Evolutionary conservation across 2,888 invertebrate genomes (phyloP).

Genomic region (Atrina japonica): DNA sequence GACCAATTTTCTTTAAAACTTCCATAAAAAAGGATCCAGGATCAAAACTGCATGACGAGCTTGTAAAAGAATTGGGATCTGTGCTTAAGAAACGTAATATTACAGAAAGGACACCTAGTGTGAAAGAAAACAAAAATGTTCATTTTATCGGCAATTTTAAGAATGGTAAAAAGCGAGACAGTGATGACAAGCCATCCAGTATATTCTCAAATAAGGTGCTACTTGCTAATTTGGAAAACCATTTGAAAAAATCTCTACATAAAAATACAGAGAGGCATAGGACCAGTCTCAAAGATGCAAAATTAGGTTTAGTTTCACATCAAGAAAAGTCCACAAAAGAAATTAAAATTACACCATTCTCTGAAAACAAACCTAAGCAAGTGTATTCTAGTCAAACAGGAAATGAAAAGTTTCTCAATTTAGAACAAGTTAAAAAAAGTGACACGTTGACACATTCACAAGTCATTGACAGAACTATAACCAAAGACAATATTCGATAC

Average conservation of each 20-base stretch:
- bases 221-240: slow-evolving; percentile 65
- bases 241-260: slow-evolving; percentile 62
- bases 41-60: slow-evolving; percentile 67
- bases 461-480: too few species aligned
- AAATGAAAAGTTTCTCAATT: too few species aligned
- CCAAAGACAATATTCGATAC: too few species aligned
- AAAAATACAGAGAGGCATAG: slow-evolving; percentile 36
- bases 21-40: slow-evolving; percentile 70
- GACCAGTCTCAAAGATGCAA: slow-evolving; percentile 53
- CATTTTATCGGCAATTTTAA: slow-evolving; percentile 4
- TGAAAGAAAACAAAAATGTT: slow-evolving; percentile 6
- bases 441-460: too few species aligned
- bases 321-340: neutral
- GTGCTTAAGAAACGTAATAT: slow-evolving; percentile 62
- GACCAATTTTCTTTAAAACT: slow-evolving; percentile 68
- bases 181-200: slow-evolving; percentile 45
- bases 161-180: slow-evolving; percentile 5
- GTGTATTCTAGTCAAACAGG: too few species aligned
- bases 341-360: neutral
- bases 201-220: slow-evolving; percentile 68
- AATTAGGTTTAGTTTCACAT: slow-evolving; percentile 11
- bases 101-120: slow-evolving; percentile 13
- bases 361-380: too few species aligned
- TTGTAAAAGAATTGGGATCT: slow-evolving; percentile 64
- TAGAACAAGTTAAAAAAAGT: too few species aligned